Evolutionary conservation across 2,113 vertebrate species (phyloP).

Genomic region (Collichthys lucidus): DNA sequence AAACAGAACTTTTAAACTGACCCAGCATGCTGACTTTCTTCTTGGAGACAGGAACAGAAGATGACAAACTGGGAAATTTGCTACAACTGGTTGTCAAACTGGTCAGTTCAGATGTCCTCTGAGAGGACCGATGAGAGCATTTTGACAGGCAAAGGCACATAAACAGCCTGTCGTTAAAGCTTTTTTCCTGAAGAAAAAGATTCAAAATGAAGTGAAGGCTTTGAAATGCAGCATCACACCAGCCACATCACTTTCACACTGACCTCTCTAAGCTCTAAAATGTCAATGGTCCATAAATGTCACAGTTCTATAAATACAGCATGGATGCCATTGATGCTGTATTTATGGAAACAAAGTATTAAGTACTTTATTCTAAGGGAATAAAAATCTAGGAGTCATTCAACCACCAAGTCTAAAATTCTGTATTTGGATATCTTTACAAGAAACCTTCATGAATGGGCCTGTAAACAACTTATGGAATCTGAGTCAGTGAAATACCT

Average conservation of each 20-base stretch:
- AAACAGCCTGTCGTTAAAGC: neutral
- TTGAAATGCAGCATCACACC: constrained; percentile 24
- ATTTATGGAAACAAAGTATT: constrained; percentile 8
- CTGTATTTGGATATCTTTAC: neutral
- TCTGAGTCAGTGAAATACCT: neutral
- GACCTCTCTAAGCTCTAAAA: constrained; percentile 32
- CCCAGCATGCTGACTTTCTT: constrained; percentile 10
- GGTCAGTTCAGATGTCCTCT: constrained; percentile 5
- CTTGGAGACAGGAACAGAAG: constrained; percentile 32
- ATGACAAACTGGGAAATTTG: constrained; percentile 2
- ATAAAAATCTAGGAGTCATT: neutral
- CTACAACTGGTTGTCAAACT: constrained; percentile 25
- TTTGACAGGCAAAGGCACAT: constrained; percentile 31
- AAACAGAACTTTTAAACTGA: constrained; percentile 7
- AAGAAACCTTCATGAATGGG: neutral
- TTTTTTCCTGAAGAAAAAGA: constrained; percentile 1
- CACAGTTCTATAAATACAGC: constrained; percentile 38
- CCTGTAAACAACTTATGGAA: neutral
- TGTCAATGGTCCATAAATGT: constrained; percentile 47
- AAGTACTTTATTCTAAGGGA: neutral
- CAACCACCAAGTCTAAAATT: neutral
- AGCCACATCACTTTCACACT: neutral
- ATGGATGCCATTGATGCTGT: constrained; percentile 1
- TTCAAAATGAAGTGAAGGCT: constrained; percentile 4
- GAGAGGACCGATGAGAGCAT: constrained; percentile 4